Evolutionary conservation across 2,797 vertebrate genomes (phyloP).

Genomic region (Neostethus bicornis): DNA sequence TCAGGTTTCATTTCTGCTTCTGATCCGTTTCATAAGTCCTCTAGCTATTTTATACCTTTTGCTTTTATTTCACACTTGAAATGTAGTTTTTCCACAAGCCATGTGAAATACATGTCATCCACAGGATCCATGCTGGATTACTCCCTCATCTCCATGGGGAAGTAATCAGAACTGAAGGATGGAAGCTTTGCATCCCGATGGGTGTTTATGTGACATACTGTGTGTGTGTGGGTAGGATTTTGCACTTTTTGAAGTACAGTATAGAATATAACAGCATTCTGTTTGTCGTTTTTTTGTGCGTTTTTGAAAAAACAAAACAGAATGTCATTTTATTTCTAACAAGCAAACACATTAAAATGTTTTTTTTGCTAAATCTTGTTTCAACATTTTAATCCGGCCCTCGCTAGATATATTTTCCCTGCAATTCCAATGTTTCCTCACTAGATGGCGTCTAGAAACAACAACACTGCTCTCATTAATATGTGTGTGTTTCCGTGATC

Average conservation of each 20-base stretch:
- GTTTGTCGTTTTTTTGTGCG: constrained; percentile 3
- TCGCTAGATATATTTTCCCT: no score
- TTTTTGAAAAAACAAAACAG: no score
- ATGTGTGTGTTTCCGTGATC: no score
- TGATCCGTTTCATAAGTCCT: constrained; percentile 25
- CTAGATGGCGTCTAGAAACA: no score
- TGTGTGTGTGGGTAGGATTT: constrained; percentile 7
- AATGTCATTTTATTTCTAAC: constrained; percentile 11
- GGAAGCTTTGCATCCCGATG: constrained; percentile 21
- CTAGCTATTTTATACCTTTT: constrained; percentile 18
- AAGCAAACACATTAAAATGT: no score
- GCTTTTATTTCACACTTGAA: constrained; percentile 37
- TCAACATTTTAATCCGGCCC: no score
- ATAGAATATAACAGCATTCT: not conserved
- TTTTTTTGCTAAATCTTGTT: no score
- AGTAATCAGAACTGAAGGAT: constrained; percentile 34
- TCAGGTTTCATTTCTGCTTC: constrained; percentile 23
- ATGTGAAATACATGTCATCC: constrained; percentile 22
- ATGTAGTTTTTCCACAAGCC: constrained; percentile 9
- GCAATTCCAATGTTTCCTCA: no score
- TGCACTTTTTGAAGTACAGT: not conserved
- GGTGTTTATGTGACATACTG: constrained; percentile 24
- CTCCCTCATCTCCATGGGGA: constrained; percentile 20
- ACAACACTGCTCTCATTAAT: no score
- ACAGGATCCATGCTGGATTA: constrained; percentile 33